Conservation (phyloP, 2,797 vertebrate species). For the Zenarchopterus dispar region DNA sequence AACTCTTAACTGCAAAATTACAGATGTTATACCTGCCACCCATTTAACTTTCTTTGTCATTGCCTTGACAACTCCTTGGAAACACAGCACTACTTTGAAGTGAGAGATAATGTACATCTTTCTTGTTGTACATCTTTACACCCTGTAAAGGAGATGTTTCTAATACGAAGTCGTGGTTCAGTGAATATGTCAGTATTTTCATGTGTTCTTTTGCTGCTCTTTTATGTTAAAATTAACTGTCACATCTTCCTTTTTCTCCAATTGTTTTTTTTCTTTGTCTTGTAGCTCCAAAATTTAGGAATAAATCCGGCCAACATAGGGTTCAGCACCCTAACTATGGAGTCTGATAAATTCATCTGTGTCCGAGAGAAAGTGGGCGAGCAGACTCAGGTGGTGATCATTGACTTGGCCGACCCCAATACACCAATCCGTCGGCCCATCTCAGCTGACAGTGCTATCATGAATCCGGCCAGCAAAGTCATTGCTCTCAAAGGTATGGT, state of each 20-base stretch:
- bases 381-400: constrained; percentile 98
- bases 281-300: constrained; percentile 96
- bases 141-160: too few species aligned
- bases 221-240: constrained; percentile 11
- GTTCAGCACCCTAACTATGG: constrained; percentile 98
- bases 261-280: background rate
- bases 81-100: too few species aligned
- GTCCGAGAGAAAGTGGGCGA: constrained; percentile 98
- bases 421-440: constrained; percentile 97
- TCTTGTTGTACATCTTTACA: too few species aligned
- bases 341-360: constrained; percentile 99
- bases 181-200: too few species aligned
- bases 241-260: rapidly evolving
- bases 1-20: too few species aligned
- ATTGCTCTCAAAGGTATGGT: constrained; percentile 96
- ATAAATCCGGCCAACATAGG: constrained; percentile 99
- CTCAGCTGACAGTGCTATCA: constrained; percentile 98
- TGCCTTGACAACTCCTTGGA: too few species aligned
- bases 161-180: too few species aligned
- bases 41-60: too few species aligned
- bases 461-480: constrained; percentile 99
- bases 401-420: constrained; percentile 96
- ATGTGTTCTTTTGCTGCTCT: background rate
- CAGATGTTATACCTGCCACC: too few species aligned
- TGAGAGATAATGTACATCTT: too few species aligned